Evolutionary conservation across 1,140 invertebrate genomes (phyloP).

Genomic region (Formica exsecta): DNA sequence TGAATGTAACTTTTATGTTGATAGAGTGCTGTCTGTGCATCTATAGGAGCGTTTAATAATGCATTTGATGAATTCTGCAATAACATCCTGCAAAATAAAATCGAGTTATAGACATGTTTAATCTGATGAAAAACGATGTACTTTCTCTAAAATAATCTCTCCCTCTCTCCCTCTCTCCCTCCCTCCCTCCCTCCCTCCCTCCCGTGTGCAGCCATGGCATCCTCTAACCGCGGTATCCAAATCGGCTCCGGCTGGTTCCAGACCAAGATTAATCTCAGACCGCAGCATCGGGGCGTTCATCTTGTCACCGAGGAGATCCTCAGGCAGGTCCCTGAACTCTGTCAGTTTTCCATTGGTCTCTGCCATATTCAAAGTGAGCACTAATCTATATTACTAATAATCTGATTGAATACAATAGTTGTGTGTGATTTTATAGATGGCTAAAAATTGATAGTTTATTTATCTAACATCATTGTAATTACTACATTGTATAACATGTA

Average conservation of each 20-base stretch:
- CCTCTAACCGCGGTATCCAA: constrained; percentile 94
- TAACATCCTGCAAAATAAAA: background rate
- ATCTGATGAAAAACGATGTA: background rate
- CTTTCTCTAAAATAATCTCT: constrained; percentile 7
- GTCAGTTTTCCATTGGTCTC: constrained; percentile 96
- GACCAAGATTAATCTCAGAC: constrained; percentile 97
- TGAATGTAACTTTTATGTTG: background rate
- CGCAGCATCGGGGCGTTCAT: constrained; percentile 97
- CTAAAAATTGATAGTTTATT: constrained; percentile 20
- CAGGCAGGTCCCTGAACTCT: constrained; percentile 96
- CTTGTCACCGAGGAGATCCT: constrained; percentile 98
- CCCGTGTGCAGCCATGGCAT: constrained; percentile 90
- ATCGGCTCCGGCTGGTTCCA: constrained; percentile 98
- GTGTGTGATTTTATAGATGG: background rate
- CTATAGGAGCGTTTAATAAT: background rate
- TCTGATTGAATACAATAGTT: background rate
- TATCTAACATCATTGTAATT: background rate
- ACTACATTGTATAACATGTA: background rate
- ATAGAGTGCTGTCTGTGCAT: background rate
- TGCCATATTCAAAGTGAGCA: constrained; percentile 97
- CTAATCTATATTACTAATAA: constrained; percentile 11
- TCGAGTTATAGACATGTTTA: background rate
- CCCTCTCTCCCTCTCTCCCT: background rate
- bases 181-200: no score
- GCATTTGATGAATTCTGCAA: background rate